Evolutionary conservation across 2,797 vertebrate species (phyloP), one percentile per base, ranked within the genome.

Genomic region (Spinus olivaceus): DNA sequence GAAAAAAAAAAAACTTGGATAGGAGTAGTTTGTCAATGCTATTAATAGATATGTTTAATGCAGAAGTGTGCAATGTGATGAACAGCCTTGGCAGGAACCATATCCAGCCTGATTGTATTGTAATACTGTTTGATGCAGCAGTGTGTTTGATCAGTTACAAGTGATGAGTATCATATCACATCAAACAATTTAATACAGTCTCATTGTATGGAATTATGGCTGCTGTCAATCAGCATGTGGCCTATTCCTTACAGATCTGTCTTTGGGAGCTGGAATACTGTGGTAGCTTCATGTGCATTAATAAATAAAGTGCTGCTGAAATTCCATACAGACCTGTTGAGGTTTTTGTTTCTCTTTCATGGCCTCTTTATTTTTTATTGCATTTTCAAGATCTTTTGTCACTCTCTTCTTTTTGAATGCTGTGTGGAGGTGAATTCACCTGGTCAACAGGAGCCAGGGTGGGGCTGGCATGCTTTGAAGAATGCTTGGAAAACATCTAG

Each of bases 141-240:
- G 61, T 88, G 94, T 97, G 97, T 98, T 98, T 98, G 97, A 98
- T 98, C 97, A 97, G 96, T 98, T 98, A 97, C 97, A 97, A 98
- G 97, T 95, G 96, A 97, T 96, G 97, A 98, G 84, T 95, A 97
- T 98, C 97, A 95, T 95, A 97, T 98, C 97, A 97, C 97, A 98
- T 98, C 98, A 98, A 98, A 98, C 97, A 97, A 97, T 98, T 95
- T 97, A 96, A 97, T 97, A 96, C 96, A 96, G 93, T 97, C 97
- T 98, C 98, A 98, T 98, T 98, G 97, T 97, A 98, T 96, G 96
- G 97, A 98, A 98, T 98, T 98, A 98, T 97, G 97, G 98, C 98
- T 98, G 96, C 98, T 98, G 98, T 98, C 98, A 98, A 97, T 98
- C 98, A 98, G 92, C 96, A 88, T 94, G 90, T 94, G 96, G 95